These are phyloP conservation scores for Cinclus cinclus DNA, from an alignment of 2,113 vertebrate genomes.

Conservation along the genomic window DNA sequence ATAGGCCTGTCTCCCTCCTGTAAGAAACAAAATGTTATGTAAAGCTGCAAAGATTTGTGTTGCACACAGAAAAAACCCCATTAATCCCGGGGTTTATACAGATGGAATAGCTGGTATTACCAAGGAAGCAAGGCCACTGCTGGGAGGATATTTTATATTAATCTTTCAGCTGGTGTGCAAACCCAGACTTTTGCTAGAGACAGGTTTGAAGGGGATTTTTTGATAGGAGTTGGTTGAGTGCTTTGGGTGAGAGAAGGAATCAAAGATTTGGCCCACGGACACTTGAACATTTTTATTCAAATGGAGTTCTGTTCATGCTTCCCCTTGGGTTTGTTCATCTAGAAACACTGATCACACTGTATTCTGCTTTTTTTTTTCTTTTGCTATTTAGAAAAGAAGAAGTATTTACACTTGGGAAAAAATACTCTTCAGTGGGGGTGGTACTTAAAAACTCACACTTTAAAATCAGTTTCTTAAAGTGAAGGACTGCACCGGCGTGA, in stretches of 20 bases:
- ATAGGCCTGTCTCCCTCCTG: not conserved
- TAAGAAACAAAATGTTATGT: not conserved
- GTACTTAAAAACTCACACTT: not conserved
- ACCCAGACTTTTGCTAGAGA: not conserved
- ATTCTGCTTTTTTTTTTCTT: not conserved
- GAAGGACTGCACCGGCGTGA: not conserved
- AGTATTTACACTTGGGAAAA: not conserved
- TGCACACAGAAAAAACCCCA: not conserved
- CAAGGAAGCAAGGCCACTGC: not conserved
- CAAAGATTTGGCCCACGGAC: not conserved
- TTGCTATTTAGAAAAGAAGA: not conserved
- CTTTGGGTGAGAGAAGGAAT: not conserved
- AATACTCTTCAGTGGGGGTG: not conserved
- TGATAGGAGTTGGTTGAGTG: not conserved
- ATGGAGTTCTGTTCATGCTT: not conserved
- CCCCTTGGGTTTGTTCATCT: not conserved
- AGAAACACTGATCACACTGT: not conserved
- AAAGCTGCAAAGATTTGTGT: slow-evolving; percentile 36
- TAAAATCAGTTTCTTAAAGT: not conserved
- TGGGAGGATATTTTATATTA: not conserved
- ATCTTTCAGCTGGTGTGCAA: not conserved
- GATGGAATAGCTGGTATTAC: slow-evolving; percentile 4
- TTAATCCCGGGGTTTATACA: slow-evolving; percentile 14
- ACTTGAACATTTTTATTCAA: not conserved
- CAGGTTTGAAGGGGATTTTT: not conserved